Conservation (phyloP, 2,113 vertebrate genomes). For the Labeo rohita region DNA sequence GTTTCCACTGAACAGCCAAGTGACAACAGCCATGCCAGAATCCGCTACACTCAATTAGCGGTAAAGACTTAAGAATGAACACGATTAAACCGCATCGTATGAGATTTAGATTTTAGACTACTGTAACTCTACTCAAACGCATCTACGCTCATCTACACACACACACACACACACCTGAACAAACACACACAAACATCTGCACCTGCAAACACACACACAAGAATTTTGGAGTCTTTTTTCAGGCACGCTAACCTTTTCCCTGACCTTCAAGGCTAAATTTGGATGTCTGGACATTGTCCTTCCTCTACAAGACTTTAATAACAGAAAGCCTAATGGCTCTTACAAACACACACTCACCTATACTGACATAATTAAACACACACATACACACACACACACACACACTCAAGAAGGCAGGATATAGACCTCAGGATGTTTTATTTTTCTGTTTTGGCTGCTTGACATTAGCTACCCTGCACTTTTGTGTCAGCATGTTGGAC, state of each 20-base stretch:
- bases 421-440: conserved; percentile 30
- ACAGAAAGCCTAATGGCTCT: conserved; percentile 27
- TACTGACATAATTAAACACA: background rate
- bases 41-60: background rate
- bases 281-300: conserved; percentile 41
- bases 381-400: background rate
- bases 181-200: conserved; percentile 25
- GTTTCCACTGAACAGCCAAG: conserved; percentile 33
- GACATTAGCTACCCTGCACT: background rate
- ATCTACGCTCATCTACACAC: conserved; percentile 9
- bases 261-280: conserved; percentile 48
- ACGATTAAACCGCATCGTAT: background rate
- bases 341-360: conserved; percentile 13
- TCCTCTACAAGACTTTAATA: conserved; percentile 34
- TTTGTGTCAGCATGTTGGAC: background rate
- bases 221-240: background rate
- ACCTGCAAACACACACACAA: conserved; percentile 25
- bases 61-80: conserved; percentile 17
- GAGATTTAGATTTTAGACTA: conserved; percentile 15
- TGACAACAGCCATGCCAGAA: conserved; percentile 35
- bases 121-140: conserved; percentile 8
- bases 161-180: conserved; percentile 16
- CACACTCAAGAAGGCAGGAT: conserved; percentile 13
- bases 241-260: conserved; percentile 39
- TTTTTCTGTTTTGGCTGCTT: conserved; percentile 8